A percentile compares a stretch with the other conserved stretches of the same genome.
phyloP scores from a whole-genome alignment of 1,140 invertebrate species.

The Sitophilus oryzae region DNA sequence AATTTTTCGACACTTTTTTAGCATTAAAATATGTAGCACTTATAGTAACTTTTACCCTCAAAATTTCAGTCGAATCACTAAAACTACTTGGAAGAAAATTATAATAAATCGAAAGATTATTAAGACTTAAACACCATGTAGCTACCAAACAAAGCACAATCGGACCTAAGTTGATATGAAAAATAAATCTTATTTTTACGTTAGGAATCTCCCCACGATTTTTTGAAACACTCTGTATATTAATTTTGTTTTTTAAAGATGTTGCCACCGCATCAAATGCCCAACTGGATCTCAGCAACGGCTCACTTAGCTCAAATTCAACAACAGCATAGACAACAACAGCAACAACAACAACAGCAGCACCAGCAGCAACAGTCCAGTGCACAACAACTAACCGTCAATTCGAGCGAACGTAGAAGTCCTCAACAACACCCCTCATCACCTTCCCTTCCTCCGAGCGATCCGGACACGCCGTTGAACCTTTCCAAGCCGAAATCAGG shows the following conservation, averaged over 20 bases:
- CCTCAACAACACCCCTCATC: constrained; percentile 41
- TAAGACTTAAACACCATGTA: too few relatives aligned
- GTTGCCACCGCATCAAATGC: constrained; percentile 41
- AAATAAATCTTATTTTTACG: too few relatives aligned
- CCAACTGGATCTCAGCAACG: constrained; percentile 39
- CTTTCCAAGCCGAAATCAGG: constrained; percentile 76
- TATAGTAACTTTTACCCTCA: too few relatives aligned
- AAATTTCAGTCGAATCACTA: too few relatives aligned
- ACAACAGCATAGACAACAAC: constrained; percentile 14
- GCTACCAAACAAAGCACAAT: too few relatives aligned
- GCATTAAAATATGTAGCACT: too few relatives aligned
- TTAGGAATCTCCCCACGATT: too few relatives aligned
- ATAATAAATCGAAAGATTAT: too few relatives aligned
- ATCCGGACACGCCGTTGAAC: constrained; percentile 77
- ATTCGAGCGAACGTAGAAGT: constrained; percentile 13
- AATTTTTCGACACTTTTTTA: too few relatives aligned
- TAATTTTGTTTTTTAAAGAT: constrained; percentile 31
- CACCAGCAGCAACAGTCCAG: constrained; percentile 13
- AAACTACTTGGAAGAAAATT: too few relatives aligned
- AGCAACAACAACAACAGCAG: constrained; percentile 17
- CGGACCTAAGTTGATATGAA: too few relatives aligned
- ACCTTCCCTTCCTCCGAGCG: constrained; percentile 47
- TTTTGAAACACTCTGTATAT: too few relatives aligned
- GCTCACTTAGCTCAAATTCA: constrained; percentile 37
- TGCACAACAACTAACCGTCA: neutral